phyloP scores from a whole-genome alignment of 2,888 invertebrate genomes.

The Teleogryllus oceanicus region DNA sequence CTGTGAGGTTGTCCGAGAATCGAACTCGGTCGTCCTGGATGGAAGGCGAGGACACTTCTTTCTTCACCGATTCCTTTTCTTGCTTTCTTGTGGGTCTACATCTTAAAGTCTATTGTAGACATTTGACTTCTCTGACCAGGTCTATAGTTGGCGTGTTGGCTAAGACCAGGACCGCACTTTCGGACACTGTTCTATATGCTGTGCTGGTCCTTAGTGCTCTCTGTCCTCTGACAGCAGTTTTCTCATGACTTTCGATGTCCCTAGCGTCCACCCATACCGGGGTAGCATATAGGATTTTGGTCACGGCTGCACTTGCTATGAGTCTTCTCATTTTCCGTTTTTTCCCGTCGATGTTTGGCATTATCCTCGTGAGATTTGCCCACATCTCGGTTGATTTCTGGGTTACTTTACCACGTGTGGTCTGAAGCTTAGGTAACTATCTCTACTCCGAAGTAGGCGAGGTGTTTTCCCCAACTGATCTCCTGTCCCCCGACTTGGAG shows the following conservation, averaged over 20 bases:
- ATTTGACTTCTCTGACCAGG: background rate
- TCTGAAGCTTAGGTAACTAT: background rate
- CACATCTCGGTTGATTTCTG: background rate
- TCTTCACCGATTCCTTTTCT: too few species aligned
- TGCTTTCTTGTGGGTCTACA: background rate
- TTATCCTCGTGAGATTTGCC: background rate
- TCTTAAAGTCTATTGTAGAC: background rate
- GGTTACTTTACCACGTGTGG: background rate
- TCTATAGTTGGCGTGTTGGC: background rate
- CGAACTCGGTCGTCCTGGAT: too few species aligned
- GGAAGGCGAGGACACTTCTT: too few species aligned
- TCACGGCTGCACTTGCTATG: background rate
- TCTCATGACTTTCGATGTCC: background rate
- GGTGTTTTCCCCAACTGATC: background rate
- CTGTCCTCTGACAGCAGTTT: background rate
- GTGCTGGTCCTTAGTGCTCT: background rate
- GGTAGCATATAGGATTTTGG: background rate
- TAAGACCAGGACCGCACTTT: background rate
- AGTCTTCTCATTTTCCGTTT: background rate
- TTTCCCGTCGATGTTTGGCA: background rate
- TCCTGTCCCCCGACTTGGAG: background rate
- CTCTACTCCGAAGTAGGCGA: background rate
- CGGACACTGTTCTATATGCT: background rate
- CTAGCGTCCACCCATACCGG: background rate
- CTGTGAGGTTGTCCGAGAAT: too few species aligned